These are phyloP conservation scores for Dynastes maya DNA, from an alignment of 2,888 invertebrate species.

Conservation along the genomic window DNA sequence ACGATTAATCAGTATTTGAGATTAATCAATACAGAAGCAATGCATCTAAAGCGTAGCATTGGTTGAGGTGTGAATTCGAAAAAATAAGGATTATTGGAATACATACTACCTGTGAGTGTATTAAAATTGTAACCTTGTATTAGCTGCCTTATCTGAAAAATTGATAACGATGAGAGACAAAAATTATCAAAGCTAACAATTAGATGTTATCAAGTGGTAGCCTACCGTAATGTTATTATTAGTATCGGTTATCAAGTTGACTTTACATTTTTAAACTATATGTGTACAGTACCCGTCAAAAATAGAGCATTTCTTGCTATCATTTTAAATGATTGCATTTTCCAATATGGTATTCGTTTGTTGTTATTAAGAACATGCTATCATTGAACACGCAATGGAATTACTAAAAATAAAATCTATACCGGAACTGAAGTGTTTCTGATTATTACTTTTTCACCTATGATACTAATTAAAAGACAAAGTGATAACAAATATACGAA, in stretches of 20 bases:
- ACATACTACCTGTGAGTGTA: not conserved
- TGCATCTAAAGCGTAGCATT: too few species aligned
- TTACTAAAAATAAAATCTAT: too few species aligned
- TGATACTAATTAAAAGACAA: too few species aligned
- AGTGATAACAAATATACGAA: too few species aligned
- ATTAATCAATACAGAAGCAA: too few species aligned
- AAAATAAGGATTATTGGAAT: too few species aligned
- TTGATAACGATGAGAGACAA: conserved; percentile 22
- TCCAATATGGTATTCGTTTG: not conserved
- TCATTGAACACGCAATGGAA: too few species aligned
- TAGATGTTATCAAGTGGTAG: conserved; percentile 24
- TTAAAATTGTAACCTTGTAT: not conserved
- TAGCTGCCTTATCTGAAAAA: not conserved
- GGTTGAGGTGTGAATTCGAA: too few species aligned
- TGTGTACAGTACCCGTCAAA: not conserved
- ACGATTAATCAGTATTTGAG: too few species aligned
- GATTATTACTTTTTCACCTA: too few species aligned
- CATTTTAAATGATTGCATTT: not conserved
- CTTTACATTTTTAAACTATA: conserved; percentile 19
- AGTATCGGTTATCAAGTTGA: conserved; percentile 25
- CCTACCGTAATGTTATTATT: conserved; percentile 28
- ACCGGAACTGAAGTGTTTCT: too few species aligned
- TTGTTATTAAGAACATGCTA: not conserved
- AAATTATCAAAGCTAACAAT: conserved; percentile 28
- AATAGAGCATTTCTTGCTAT: not conserved